phyloP scores from a whole-genome alignment of 2,888 invertebrate genomes.

The Sesamia inferens region DNA sequence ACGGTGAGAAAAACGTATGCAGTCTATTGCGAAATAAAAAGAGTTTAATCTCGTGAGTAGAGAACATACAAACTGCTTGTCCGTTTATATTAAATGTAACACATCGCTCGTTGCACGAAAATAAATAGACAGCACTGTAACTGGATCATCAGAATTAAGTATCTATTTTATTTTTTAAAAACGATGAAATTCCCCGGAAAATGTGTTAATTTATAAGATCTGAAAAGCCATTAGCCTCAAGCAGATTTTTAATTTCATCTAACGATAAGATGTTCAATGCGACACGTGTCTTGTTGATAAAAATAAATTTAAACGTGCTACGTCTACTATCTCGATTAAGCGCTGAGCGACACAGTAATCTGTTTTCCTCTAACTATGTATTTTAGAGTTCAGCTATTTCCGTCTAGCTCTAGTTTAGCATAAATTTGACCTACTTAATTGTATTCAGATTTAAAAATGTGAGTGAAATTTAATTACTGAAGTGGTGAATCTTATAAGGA shows the following conservation, averaged over 20 bases:
- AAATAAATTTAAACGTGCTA: conserved; percentile 23
- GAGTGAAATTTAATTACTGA: too few species aligned
- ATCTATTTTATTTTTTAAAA: conserved; percentile 5
- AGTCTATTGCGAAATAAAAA: background rate
- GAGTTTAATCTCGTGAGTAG: too few species aligned
- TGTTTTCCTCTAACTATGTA: conserved; percentile 1
- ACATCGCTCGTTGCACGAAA: background rate
- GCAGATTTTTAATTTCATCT: conserved; percentile 9
- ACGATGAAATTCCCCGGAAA: background rate
- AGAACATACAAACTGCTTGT: background rate
- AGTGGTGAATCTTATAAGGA: too few species aligned
- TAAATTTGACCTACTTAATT: background rate
- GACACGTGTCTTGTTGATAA: conserved; percentile 15
- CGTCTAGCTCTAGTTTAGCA: background rate
- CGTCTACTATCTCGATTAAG: background rate
- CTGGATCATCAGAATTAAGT: too few species aligned
- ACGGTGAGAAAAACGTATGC: too few species aligned
- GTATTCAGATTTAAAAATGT: background rate
- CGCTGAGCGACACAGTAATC: background rate
- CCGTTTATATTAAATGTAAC: background rate
- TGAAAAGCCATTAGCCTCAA: conserved; percentile 1
- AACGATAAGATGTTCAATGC: background rate
- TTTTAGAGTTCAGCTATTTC: background rate
- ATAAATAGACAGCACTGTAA: background rate
- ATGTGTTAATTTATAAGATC: background rate